Evolutionary conservation across 2,797 vertebrate genomes (phyloP).

Genomic region (Avahi laniger): DNA sequence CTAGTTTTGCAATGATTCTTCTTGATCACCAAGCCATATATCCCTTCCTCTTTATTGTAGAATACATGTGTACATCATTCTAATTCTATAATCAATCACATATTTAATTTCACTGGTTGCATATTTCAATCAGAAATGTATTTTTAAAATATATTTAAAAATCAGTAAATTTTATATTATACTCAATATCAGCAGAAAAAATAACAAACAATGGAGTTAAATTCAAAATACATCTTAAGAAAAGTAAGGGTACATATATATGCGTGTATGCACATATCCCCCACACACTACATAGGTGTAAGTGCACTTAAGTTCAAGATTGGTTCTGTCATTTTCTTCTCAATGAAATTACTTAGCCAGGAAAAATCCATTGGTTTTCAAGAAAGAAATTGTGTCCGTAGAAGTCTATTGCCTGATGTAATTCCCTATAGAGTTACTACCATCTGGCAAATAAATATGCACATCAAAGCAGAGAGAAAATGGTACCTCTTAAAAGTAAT

Average conservation of each 20-base stretch:
- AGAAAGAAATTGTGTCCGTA: neutral
- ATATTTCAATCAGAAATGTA: neutral
- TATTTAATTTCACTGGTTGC: neutral
- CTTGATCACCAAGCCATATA: neutral
- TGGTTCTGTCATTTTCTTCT: conserved; percentile 4
- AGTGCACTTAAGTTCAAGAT: neutral
- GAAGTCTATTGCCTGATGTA: neutral
- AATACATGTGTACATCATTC: neutral
- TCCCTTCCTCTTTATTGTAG: neutral
- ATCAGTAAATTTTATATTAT: neutral
- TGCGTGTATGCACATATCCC: neutral
- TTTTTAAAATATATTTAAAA: neutral
- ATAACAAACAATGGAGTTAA: neutral
- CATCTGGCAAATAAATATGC: conserved; percentile 25
- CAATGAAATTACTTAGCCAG: conserved; percentile 28
- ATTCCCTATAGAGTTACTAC: neutral
- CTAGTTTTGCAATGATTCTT: neutral
- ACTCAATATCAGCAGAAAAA: neutral
- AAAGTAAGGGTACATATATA: neutral
- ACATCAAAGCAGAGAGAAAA: conserved; percentile 44
- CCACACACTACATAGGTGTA: neutral
- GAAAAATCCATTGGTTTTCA: conserved; percentile 47
- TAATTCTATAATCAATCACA: neutral
- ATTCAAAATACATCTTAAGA: neutral
- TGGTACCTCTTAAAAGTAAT: conserved; percentile 6